A percentile compares a stretch with the other conserved stretches of the same genome.
These are phyloP conservation scores for Talpa occidentalis DNA, from an alignment of 2,113 vertebrate genomes.

Conservation along the genomic window DNA sequence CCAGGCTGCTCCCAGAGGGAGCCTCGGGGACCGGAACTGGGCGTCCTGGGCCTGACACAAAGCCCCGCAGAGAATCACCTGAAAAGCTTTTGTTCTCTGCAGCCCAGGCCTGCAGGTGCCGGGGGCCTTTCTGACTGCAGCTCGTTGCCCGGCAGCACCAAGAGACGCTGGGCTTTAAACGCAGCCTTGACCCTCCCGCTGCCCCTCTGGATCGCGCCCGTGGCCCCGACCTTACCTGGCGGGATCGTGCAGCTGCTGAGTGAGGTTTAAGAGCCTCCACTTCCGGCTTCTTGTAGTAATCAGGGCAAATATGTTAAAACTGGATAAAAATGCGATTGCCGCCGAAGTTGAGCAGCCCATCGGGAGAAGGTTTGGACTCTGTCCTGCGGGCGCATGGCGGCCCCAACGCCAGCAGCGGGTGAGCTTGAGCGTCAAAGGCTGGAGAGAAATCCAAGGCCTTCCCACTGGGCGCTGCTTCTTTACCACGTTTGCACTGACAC, in stretches of 20 bases:
- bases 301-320: slow-evolving; percentile 68
- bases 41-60: no score
- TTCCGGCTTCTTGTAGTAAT: slow-evolving; percentile 70
- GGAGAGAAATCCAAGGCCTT: slow-evolving; percentile 13
- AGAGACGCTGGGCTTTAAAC: no score
- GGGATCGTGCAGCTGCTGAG: slow-evolving; percentile 14
- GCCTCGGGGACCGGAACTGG: no score
- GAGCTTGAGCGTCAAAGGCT: slow-evolving; percentile 55
- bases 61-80: no score
- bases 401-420: slow-evolving; percentile 62
- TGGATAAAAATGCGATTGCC: slow-evolving; percentile 61
- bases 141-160: no score
- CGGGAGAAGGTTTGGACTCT: slow-evolving; percentile 60
- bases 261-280: slow-evolving; percentile 49
- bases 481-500: not conserved
- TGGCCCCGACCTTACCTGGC: not conserved
- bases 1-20: no score
- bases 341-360: slow-evolving; percentile 66
- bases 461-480: not conserved
- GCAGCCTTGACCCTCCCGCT: no score
- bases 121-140: no score
- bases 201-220: not conserved
- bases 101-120: no score
- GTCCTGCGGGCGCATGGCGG: slow-evolving; percentile 73
- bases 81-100: no score